Evolutionary conservation across 1,140 invertebrate species (phyloP).

Genomic region (Drosophila funebris): DNA sequence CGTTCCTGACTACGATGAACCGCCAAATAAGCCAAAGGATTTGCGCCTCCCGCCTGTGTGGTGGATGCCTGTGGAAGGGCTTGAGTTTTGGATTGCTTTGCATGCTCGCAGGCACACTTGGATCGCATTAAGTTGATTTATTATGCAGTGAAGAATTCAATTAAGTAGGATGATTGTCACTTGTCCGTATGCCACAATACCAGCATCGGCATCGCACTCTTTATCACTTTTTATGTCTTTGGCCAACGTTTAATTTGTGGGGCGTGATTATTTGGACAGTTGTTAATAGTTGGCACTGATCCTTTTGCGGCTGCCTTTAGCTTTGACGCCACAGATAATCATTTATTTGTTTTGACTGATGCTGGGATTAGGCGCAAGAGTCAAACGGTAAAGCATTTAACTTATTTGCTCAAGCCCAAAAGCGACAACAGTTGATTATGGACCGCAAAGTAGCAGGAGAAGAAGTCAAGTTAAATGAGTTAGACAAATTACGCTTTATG

Average conservation of each 20-base stretch:
- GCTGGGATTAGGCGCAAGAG: slow-evolving; percentile 38
- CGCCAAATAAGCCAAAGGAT: slow-evolving; percentile 65
- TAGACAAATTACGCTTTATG: too few relatives aligned
- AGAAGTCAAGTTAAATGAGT: too few relatives aligned
- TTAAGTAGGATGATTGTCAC: slow-evolving; percentile 83
- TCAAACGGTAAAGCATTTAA: slow-evolving; percentile 38
- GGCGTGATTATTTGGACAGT: slow-evolving; percentile 74
- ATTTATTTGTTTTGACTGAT: slow-evolving; percentile 65
- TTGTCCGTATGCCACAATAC: slow-evolving; percentile 78
- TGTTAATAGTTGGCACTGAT: slow-evolving; percentile 65
- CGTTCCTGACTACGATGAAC: background rate
- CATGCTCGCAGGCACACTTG: slow-evolving; percentile 63
- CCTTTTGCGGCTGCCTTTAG: background rate
- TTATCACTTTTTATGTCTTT: slow-evolving; percentile 18
- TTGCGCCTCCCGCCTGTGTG: slow-evolving; percentile 25
- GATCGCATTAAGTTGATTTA: slow-evolving; percentile 83
- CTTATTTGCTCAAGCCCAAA: background rate
- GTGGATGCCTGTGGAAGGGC: background rate
- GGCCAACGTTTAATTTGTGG: slow-evolving; percentile 59
- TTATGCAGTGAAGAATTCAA: slow-evolving; percentile 82
- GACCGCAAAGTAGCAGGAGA: too few relatives aligned
- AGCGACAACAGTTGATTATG: background rate
- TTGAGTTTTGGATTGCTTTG: slow-evolving; percentile 62
- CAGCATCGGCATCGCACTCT: background rate
- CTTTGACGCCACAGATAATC: slow-evolving; percentile 33